Percentiles rank a stretch among this genome's conserved stretches.
These are phyloP conservation scores for Chloroceryle inda DNA, from an alignment of 2,797 vertebrate species.

Conservation along the genomic window DNA sequence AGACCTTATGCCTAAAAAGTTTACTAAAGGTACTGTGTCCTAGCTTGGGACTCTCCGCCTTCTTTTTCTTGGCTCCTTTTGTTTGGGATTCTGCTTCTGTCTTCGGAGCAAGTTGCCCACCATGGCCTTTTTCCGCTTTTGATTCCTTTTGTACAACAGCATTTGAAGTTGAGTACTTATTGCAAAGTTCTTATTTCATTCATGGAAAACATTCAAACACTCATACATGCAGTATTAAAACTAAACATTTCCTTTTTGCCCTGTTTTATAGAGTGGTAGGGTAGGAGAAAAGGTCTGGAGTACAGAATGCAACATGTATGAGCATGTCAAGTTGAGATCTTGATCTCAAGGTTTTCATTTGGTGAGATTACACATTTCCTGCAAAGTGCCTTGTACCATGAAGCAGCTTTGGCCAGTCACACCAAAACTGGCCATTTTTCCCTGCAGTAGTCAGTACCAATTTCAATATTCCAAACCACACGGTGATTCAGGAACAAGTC, in stretches of 20 bases:
- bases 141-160: constrained; percentile 77
- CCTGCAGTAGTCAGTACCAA: too few relatives aligned
- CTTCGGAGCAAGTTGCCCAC: constrained; percentile 72
- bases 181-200: background rate
- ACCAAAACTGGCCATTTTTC: background rate
- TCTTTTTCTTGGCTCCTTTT: constrained; percentile 82
- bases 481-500: accelerated
- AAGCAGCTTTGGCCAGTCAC: background rate
- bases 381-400: background rate
- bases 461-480: background rate
- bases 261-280: background rate
- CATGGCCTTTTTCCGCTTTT: constrained; percentile 75
- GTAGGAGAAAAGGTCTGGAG: background rate
- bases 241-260: background rate
- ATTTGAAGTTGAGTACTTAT: constrained; percentile 24
- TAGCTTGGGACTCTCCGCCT: constrained; percentile 81
- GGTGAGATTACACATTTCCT: background rate
- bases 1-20: constrained; percentile 93
- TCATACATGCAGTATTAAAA: background rate
- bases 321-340: accelerated
- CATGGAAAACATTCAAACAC: background rate
- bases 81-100: constrained; percentile 14
- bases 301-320: accelerated
- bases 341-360: background rate
- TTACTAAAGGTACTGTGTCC: constrained; percentile 84